Evolutionary conservation across 2,113 vertebrate species (phyloP), one percentile per base, ranked within the genome.

Genomic region (Mesoclemmys tuberculata): DNA sequence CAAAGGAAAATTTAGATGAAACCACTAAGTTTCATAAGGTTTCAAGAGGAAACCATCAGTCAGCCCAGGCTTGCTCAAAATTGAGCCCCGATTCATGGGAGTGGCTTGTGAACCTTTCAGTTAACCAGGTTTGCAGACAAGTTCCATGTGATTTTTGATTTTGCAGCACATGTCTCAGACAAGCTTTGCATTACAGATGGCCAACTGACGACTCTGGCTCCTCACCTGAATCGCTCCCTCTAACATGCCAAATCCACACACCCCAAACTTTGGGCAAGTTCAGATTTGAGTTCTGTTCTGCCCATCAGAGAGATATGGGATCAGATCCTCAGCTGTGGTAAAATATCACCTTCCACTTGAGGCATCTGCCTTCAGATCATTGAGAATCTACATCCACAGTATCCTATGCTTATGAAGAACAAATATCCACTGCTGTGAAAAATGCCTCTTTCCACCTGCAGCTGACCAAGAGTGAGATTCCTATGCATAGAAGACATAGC

Each of bases 11-110:
- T 85, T 74, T 48, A 78, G 21, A 80, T 44, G 49, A 90, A 93
- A 94, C 24, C 89, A 96, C 27, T 35, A 6, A 41, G 18, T 96
- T 94, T 93, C 84, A 89, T 92, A 90, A 77, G 84, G 84, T 95
- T 94, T 93, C 71, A 89, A 87, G 64, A 89, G 27, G 49, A 96
- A 96, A 48, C 52, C 85, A 64, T 85, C 0, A 56, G 81, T 91
- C 93, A 14, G 81, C 44, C 85, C 81, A 29, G 58, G 90, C 48
- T 11, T 81, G 84, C 86, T 96, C 48, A 41, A 29, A 75, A 44
- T 11, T 18, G 26, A 58, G 26, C 10, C 56, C 26, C 29, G 24
- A 58, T 58, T 58, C 26, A 58, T 58, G 24, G 55, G 26, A 52
- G 51, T 52, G 51, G 12, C 51, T 52, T 52, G 14, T 52, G 51